A percentile compares a stretch with the other conserved stretches of the same genome.
Evolutionary conservation across 2,888 invertebrate species (phyloP).

Genomic region (Hirtodrosophila duncani): DNA sequence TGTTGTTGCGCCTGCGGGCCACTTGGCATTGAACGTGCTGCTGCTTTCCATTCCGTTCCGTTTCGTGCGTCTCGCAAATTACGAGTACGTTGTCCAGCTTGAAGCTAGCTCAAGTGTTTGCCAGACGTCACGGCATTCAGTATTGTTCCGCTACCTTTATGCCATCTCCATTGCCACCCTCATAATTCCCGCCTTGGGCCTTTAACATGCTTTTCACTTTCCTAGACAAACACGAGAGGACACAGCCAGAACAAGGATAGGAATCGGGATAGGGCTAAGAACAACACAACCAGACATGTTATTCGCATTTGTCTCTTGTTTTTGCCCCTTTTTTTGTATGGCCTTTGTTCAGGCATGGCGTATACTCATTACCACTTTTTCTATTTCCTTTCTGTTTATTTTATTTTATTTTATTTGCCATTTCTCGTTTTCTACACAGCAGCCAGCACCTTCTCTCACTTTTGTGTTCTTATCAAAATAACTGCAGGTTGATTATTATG

Average conservation of each 20-base stretch:
- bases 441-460: no score
- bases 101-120: conserved; percentile 63
- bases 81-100: conserved; percentile 56
- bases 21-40: conserved; percentile 41
- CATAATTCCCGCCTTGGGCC: conserved; percentile 44
- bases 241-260: no score
- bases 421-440: conserved; percentile 38
- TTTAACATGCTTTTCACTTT: conserved; percentile 67
- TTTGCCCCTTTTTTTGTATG: conserved; percentile 3
- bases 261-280: no score
- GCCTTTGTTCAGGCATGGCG: conserved; percentile 43
- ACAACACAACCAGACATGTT: no score
- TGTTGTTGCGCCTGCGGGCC: conserved; percentile 44
- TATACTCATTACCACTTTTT: conserved; percentile 64
- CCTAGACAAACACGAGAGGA: conserved; percentile 32
- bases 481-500: no score
- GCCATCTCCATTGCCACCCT: no score
- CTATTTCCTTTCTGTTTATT: conserved; percentile 56
- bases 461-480: no score
- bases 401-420: conserved; percentile 60
- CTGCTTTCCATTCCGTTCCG: conserved; percentile 27
- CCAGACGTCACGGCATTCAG: conserved; percentile 26
- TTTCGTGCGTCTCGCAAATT: conserved; percentile 29
- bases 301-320: no score
- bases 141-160: no score